Evolutionary conservation across 2,113 vertebrate species (phyloP).

Genomic region (Chroicocephalus ridibundus): DNA sequence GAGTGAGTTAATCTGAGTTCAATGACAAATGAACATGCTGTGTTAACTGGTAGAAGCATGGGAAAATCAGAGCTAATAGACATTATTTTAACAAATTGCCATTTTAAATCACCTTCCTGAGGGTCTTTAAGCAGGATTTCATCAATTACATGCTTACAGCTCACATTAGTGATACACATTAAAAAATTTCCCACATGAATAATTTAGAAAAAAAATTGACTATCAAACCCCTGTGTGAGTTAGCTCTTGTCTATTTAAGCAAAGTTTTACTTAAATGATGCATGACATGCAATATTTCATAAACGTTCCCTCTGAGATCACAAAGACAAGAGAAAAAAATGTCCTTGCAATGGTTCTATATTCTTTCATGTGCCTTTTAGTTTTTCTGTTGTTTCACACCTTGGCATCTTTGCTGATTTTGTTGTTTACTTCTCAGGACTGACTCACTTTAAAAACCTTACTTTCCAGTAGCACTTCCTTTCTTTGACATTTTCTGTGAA

Average conservation of each 20-base stretch:
- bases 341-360: background rate
- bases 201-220: slow-evolving; percentile 48
- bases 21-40: slow-evolving; percentile 63
- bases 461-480: background rate
- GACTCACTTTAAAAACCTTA: background rate
- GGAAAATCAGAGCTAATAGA: slow-evolving; percentile 66
- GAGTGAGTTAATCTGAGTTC: slow-evolving; percentile 59
- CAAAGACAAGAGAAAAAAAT: background rate
- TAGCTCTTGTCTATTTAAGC: slow-evolving; percentile 31
- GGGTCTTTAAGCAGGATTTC: slow-evolving; percentile 62
- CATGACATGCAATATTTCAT: background rate
- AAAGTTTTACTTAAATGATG: slow-evolving; percentile 47
- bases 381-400: background rate
- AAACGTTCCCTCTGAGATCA: background rate
- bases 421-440: background rate
- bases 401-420: background rate
- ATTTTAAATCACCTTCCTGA: slow-evolving; percentile 64
- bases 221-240: slow-evolving; percentile 13
- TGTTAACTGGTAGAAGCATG: slow-evolving; percentile 52
- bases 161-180: slow-evolving; percentile 68
- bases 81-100: slow-evolving; percentile 73
- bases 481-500: background rate
- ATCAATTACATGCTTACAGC: slow-evolving; percentile 71
- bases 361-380: background rate
- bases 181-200: slow-evolving; percentile 61